These are phyloP conservation scores for Muricea muricata DNA, from an alignment of 92 coral and sea anemone species.

Conservation along the genomic window DNA sequence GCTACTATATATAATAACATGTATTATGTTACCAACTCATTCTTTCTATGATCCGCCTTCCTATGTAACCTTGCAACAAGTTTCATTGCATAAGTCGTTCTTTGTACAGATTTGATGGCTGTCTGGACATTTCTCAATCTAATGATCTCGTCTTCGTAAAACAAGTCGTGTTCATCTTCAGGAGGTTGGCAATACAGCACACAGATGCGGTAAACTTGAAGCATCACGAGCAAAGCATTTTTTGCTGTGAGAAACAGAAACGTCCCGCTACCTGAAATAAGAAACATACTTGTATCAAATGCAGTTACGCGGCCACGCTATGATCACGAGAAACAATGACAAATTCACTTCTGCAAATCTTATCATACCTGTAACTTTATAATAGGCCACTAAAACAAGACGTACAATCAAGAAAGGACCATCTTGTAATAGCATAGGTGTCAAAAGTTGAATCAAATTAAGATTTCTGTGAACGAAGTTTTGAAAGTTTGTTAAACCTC, in stretches of 20 bases:
- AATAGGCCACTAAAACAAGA: slow-evolving; percentile 82
- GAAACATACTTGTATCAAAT: neutral
- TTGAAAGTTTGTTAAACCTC: slow-evolving; percentile 30
- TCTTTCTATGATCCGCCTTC: slow-evolving; percentile 53
- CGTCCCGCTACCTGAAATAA: slow-evolving; percentile 57
- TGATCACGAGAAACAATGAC: too few relatives aligned
- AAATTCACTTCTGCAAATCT: too few relatives aligned
- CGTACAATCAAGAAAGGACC: slow-evolving; percentile 88
- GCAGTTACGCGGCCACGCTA: too few relatives aligned
- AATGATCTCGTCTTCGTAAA: slow-evolving; percentile 71
- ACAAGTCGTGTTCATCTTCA: slow-evolving; percentile 76
- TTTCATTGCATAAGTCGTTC: slow-evolving; percentile 79
- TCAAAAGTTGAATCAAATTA: slow-evolving; percentile 76
- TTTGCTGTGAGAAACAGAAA: slow-evolving; percentile 89
- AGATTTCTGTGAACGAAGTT: slow-evolving; percentile 67
- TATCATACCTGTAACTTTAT: slow-evolving; percentile 68
- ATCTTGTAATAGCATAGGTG: slow-evolving; percentile 92
- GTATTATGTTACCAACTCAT: neutral
- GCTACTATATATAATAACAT: too few relatives aligned
- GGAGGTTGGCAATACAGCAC: slow-evolving; percentile 94
- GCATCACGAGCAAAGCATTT: slow-evolving; percentile 92
- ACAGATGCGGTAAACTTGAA: slow-evolving; percentile 88
- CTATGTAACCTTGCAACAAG: slow-evolving; percentile 79
- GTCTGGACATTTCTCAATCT: slow-evolving; percentile 84
- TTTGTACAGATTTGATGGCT: slow-evolving; percentile 81